phyloP scores from a whole-genome alignment of 2,113 vertebrate species.

The Coryphaenoides rupestris region DNA sequence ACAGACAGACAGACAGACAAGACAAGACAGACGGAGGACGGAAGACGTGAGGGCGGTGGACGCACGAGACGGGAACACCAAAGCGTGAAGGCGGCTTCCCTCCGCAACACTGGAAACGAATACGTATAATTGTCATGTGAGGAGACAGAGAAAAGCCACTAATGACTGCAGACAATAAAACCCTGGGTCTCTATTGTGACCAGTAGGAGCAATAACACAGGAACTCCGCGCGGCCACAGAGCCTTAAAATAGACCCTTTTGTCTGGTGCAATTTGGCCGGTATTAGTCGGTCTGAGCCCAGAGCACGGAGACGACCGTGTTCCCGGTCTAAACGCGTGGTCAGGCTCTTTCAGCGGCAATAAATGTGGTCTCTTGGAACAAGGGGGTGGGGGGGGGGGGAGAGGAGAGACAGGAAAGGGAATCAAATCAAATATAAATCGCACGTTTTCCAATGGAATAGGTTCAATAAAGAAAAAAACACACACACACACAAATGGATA shows the following conservation, averaged over 20 bases:
- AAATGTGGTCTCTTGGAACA: no score
- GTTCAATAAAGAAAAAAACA: background rate
- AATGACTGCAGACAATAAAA: slow-evolving; percentile 68
- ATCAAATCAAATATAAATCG: background rate
- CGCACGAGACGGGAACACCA: slow-evolving; percentile 21
- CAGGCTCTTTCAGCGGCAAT: slow-evolving; percentile 37
- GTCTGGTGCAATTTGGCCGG: slow-evolving; percentile 50
- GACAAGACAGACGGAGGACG: no score
- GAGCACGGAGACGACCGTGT: background rate
- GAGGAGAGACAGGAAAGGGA: no score
- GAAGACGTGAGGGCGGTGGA: slow-evolving; percentile 15
- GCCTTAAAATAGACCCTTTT: slow-evolving; percentile 60
- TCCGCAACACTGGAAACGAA: slow-evolving; percentile 46
- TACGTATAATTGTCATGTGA: slow-evolving; percentile 46
- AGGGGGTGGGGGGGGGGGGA: no score
- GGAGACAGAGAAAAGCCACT: slow-evolving; percentile 64
- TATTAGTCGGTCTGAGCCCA: slow-evolving; percentile 53
- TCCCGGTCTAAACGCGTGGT: slow-evolving; percentile 46
- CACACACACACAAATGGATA: background rate
- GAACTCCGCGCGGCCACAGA: slow-evolving; percentile 38
- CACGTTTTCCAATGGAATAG: background rate
- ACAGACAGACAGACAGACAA: slow-evolving; percentile 29
- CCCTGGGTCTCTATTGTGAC: slow-evolving; percentile 32
- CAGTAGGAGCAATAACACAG: slow-evolving; percentile 43
- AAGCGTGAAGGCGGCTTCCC: slow-evolving; percentile 33